Evolutionary conservation across 2,888 invertebrate species (phyloP), one percentile per base, ranked within the genome.

Genomic region (Erebia epiphron): DNA sequence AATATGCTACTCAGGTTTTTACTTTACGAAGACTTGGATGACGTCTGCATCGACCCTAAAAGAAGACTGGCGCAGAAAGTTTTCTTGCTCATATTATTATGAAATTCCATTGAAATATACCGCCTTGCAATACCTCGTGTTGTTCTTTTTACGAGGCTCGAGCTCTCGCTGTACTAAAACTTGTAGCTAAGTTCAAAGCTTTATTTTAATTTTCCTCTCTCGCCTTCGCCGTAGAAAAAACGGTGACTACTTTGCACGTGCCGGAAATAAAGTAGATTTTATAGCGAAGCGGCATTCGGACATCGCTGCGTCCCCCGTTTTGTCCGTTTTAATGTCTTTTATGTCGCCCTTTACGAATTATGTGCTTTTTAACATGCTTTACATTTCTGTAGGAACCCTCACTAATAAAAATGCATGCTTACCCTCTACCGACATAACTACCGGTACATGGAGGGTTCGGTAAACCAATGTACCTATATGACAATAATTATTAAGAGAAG

Each of bases 141-240:
- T 85, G 84, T 80, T 82, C 82, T 89, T 91, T 91, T 91, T 88
- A 88, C 82, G 86, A 83, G 79, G 75, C 79, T 80, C 81, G 73
- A 84, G 85, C 80, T 82, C 77, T 83, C 86, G 86, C 85, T 86
- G 86, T 82, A 86, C 84, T 88, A 86, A 88, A 90, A 90, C 85
- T 90, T 87, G 87, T 86, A 85, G 79, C 84, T 73, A 86, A 91
- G 85, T 90, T 90, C 86, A 82, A 87, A 87, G 87, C 87, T 91
- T 88, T 88, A 90, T 91, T 92, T 92, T 92, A 91, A 92, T 92
- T 92, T 91, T 87, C 86, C 82, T 83, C 80, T 83, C 84, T 82
- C 83, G 75, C 80, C 83, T 86, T 83, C 83, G 77, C 80, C 65
- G 73, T 74, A 73, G 74, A 86, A 87, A 88, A 87, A 86, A 82